These are phyloP conservation scores for Microchirus variegatus DNA, from an alignment of 2,797 vertebrate species.

Conservation along the genomic window DNA sequence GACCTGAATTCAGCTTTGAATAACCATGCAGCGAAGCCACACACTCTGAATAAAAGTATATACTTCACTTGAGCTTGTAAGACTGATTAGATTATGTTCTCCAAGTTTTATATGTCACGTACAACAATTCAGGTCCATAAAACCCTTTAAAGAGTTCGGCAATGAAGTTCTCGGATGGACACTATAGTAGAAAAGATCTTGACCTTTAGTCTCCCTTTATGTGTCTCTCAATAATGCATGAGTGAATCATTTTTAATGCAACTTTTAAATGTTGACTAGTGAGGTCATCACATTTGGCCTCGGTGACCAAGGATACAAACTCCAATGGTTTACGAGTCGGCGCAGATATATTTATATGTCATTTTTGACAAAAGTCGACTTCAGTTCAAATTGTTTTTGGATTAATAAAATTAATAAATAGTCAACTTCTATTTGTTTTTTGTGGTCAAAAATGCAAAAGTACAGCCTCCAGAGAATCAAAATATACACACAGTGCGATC, in stretches of 20 bases:
- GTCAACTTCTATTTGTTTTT: too few relatives aligned
- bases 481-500: too few relatives aligned
- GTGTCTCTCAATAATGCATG: background rate
- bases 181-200: background rate
- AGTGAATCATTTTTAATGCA: too few relatives aligned
- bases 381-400: too few relatives aligned
- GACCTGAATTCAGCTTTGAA: conserved; percentile 30
- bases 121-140: background rate
- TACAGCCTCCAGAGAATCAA: too few relatives aligned
- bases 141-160: conserved; percentile 1
- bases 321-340: background rate
- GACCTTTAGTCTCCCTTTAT: background rate
- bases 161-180: conserved; percentile 4
- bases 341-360: background rate
- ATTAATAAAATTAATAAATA: too few relatives aligned
- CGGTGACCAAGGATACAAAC: background rate
- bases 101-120: background rate
- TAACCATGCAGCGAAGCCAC: conserved; percentile 1
- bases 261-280: too few relatives aligned
- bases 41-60: background rate
- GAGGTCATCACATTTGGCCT: background rate
- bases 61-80: background rate
- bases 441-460: too few relatives aligned
- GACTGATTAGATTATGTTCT: background rate
- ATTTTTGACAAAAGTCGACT: background rate